Evolutionary conservation across 2,113 vertebrate species (phyloP).

Genomic region (Reinhardtius hippoglossoides): DNA sequence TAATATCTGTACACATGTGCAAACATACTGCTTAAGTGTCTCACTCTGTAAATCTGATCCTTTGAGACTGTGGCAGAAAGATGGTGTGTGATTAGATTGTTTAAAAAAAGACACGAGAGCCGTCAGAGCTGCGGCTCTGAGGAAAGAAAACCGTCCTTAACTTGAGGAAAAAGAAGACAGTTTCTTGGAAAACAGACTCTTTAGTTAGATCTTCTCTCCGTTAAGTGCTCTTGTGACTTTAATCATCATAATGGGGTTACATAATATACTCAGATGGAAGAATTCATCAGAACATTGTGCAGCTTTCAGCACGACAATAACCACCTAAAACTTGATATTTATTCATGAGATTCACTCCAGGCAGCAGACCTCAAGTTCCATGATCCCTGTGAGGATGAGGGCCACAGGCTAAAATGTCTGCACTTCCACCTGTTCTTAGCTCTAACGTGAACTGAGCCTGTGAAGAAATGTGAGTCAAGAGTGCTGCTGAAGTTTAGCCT

Average conservation of each 20-base stretch:
- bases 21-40: conserved; percentile 9
- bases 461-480: conserved; percentile 5
- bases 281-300: conserved; percentile 6
- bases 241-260: conserved; percentile 29
- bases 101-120: background rate
- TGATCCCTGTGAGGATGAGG: background rate
- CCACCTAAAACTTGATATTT: conserved; percentile 8
- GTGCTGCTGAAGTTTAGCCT: background rate
- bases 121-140: background rate
- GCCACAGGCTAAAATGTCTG: background rate
- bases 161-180: background rate
- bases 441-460: background rate
- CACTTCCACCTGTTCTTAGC: background rate
- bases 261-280: conserved; percentile 34
- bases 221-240: conserved; percentile 30
- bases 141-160: background rate
- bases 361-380: background rate
- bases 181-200: conserved; percentile 18
- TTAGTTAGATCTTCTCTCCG: conserved; percentile 21
- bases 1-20: conserved; percentile 10
- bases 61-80: background rate
- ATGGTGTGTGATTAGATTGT: conserved; percentile 23
- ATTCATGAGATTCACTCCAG: conserved; percentile 29
- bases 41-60: background rate
- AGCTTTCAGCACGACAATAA: conserved; percentile 1